These are phyloP conservation scores for Cyanoliseus patagonus DNA, from an alignment of 2,113 vertebrate genomes.

Conservation along the genomic window DNA sequence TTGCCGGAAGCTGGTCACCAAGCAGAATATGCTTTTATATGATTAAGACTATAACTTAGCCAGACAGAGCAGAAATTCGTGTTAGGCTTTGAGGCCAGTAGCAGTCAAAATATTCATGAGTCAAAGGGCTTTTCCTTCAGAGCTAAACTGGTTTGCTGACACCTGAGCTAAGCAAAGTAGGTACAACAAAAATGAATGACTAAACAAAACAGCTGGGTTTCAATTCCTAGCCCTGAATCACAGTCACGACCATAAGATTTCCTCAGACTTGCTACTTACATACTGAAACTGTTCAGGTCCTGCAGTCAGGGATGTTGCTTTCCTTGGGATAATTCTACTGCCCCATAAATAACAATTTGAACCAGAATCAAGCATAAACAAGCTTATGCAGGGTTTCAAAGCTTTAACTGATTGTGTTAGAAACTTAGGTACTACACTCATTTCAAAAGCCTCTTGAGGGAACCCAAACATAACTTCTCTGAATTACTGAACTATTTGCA, in stretches of 20 bases:
- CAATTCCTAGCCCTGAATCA: background rate
- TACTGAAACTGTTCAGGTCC: background rate
- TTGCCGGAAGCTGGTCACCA: background rate
- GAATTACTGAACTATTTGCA: background rate
- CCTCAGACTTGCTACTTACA: background rate
- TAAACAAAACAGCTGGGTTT: background rate
- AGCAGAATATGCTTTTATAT: background rate
- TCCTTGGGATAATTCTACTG: background rate
- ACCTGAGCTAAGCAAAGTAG: background rate
- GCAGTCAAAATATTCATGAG: background rate
- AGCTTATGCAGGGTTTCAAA: background rate
- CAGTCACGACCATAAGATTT: background rate
- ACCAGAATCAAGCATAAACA: background rate
- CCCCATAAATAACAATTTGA: background rate
- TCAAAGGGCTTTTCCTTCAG: background rate
- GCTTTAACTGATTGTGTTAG: background rate
- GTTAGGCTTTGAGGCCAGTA: background rate
- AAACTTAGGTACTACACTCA: background rate
- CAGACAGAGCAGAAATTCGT: background rate
- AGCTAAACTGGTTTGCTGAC: background rate
- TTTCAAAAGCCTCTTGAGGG: background rate
- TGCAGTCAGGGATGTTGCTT: background rate
- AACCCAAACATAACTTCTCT: background rate
- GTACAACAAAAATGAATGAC: background rate
- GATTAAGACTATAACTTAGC: background rate